phyloP scores from a whole-genome alignment of 2,113 vertebrate genomes.

The Cettia cetti region DNA sequence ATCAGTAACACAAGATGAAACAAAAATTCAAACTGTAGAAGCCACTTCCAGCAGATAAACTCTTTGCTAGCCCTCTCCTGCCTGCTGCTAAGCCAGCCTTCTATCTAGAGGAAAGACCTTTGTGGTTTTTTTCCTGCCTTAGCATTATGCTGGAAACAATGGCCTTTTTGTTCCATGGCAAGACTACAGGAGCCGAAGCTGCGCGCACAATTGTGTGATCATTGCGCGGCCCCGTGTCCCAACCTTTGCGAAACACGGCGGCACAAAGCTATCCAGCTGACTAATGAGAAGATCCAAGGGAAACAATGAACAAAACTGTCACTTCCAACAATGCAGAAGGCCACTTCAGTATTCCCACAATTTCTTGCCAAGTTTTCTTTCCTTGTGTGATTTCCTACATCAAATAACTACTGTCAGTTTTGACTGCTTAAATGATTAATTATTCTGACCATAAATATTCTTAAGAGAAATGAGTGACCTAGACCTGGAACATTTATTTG shows the following conservation, averaged over 20 bases:
- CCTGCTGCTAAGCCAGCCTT: constrained; percentile 48
- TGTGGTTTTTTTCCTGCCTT: constrained; percentile 60
- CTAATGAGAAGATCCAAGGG: constrained; percentile 2
- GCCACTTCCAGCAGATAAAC: constrained; percentile 40
- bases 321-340: constrained; percentile 14
- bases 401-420: constrained; percentile 32
- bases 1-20: not conserved
- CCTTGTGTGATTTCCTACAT: not conserved
- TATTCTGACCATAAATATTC: constrained; percentile 13
- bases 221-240: constrained; percentile 31
- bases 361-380: constrained; percentile 6
- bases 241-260: not conserved
- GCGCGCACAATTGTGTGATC: constrained; percentile 77
- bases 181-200: constrained; percentile 53
- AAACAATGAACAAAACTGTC: constrained; percentile 36
- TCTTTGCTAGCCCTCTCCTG: not conserved
- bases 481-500: not conserved
- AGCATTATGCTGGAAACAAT: constrained; percentile 73
- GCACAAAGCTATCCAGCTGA: constrained; percentile 40
- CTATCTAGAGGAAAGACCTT: constrained; percentile 71
- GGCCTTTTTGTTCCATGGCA: constrained; percentile 60
- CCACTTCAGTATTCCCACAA: constrained; percentile 35
- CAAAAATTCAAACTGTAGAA: not conserved
- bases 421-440: constrained; percentile 11
- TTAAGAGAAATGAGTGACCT: not conserved